Evolutionary conservation across 1,140 invertebrate genomes (phyloP).

Genomic region (Caerostris extrusa): DNA sequence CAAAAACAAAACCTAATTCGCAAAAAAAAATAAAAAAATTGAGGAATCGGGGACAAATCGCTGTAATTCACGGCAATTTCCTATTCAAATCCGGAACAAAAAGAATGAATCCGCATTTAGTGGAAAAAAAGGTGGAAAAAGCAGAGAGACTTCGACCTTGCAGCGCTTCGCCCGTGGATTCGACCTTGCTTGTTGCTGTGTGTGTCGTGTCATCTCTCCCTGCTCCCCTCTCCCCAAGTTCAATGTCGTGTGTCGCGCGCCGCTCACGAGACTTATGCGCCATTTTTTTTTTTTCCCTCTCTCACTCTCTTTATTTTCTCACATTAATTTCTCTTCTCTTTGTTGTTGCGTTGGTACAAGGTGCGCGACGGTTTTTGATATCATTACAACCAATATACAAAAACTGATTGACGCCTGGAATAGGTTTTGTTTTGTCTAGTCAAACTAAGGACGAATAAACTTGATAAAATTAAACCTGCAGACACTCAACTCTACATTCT

Average conservation of each 20-base stretch:
- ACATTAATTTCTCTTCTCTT: not conserved
- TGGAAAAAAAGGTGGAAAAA: constrained; percentile 11
- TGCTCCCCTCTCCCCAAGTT: not conserved
- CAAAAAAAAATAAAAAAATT: no score
- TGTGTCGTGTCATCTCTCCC: not conserved
- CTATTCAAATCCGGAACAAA: not conserved
- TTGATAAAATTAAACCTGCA: no score
- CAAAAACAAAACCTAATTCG: no score
- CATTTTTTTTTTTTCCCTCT: not conserved
- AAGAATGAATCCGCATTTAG: not conserved
- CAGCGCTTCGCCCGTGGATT: not conserved
- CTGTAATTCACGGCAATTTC: not conserved
- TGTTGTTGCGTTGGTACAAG: not conserved
- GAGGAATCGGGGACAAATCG: not conserved
- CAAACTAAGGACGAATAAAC: no score
- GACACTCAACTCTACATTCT: no score
- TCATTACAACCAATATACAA: no score
- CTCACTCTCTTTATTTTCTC: not conserved
- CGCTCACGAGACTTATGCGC: not conserved
- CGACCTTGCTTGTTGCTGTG: not conserved
- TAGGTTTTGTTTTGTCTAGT: no score
- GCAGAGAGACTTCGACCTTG: not conserved
- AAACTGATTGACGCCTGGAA: no score
- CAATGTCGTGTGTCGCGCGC: constrained; percentile 18
- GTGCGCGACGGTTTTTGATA: not conserved